These are phyloP conservation scores for Pocillopora meandrina DNA, from an alignment of 92 coral and sea anemone genomes.

Conservation along the genomic window DNA sequence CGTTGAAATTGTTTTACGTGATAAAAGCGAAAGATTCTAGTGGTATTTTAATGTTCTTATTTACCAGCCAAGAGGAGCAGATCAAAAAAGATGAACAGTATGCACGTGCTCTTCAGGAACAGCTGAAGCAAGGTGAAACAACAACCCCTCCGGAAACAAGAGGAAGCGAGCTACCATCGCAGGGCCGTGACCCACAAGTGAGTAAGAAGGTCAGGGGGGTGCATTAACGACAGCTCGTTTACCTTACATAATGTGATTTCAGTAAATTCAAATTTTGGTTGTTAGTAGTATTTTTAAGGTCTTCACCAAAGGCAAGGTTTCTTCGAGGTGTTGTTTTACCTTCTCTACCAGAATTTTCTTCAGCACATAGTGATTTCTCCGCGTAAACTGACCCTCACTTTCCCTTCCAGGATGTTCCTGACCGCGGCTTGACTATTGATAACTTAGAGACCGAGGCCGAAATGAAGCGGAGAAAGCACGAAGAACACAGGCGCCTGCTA, in stretches of 20 bases:
- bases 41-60: background rate
- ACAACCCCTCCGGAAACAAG: constrained; percentile 14
- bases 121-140: constrained; percentile 35
- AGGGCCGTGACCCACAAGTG: constrained; percentile 28
- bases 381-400: background rate
- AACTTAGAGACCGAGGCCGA: constrained; percentile 46
- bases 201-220: constrained; percentile 52
- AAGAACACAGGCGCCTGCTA: constrained; percentile 73
- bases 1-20: background rate
- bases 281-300: background rate
- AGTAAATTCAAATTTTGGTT: background rate
- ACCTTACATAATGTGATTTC: background rate
- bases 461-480: constrained; percentile 41
- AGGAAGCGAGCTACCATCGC: constrained; percentile 7
- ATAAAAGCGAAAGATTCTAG: too few relatives aligned
- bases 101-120: constrained; percentile 77
- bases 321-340: too few relatives aligned
- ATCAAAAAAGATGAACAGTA: constrained; percentile 71
- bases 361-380: background rate
- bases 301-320: background rate
- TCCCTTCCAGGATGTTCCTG: constrained; percentile 70
- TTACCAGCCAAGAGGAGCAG: constrained; percentile 53
- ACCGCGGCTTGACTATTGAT: constrained; percentile 70
- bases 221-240: constrained; percentile 36
- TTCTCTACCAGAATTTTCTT: background rate